Percentiles rank a stretch among this genome's conserved stretches.
These are phyloP conservation scores for Crotalus viridis DNA, from an alignment of 2,113 vertebrate species.

Conservation along the genomic window DNA sequence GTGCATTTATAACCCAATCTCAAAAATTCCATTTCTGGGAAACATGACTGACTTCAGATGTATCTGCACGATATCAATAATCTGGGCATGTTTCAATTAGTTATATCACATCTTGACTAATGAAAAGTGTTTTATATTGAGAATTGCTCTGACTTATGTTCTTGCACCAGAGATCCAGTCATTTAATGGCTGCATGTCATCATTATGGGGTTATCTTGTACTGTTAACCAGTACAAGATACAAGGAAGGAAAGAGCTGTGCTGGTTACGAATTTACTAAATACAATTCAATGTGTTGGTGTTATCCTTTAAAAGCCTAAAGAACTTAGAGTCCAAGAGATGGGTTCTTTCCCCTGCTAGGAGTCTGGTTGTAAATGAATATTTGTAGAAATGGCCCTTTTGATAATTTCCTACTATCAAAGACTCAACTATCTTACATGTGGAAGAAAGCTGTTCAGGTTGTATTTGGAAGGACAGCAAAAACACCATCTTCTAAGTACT, in stretches of 20 bases:
- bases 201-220: background rate
- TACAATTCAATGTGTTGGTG: background rate
- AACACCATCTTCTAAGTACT: background rate
- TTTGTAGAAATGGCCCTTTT: background rate
- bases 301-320: background rate
- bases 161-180: background rate
- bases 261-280: background rate
- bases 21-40: background rate
- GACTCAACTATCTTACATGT: background rate
- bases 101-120: background rate
- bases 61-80: background rate
- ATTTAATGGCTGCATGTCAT: background rate
- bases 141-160: background rate
- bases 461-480: background rate
- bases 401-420: background rate
- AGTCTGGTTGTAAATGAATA: background rate
- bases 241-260: background rate
- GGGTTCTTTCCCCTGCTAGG: background rate
- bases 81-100: background rate
- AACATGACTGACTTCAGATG: background rate
- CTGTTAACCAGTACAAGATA: background rate
- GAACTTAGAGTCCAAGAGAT: background rate
- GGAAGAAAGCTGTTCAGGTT: background rate
- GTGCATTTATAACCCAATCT: background rate
- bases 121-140: background rate